Percentiles rank a stretch among this genome's conserved stretches.
phyloP scores from a whole-genome alignment of 2,888 invertebrate genomes.

The Drosophila borborema region DNA sequence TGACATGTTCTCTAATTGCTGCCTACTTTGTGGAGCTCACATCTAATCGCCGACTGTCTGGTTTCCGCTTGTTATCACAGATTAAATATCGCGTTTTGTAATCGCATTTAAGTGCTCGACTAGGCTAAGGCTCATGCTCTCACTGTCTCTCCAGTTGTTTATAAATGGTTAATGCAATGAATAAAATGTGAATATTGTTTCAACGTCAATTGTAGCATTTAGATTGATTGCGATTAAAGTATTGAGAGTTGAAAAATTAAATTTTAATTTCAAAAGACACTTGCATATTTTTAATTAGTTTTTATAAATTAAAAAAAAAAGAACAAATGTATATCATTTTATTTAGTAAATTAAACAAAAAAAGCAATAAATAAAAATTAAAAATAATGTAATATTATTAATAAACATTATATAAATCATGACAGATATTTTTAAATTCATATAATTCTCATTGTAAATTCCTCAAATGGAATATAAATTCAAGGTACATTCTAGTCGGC shows the following conservation, averaged over 20 bases:
- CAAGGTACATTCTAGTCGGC: neutral
- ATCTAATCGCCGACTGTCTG: slow-evolving; percentile 28
- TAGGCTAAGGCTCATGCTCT: neutral
- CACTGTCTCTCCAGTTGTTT: neutral
- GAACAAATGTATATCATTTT: too few relatives aligned
- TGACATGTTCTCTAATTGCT: slow-evolving; percentile 11
- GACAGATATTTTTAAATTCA: too few relatives aligned
- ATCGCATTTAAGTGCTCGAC: slow-evolving; percentile 32
- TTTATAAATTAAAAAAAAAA: too few relatives aligned
- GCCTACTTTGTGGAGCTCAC: slow-evolving; percentile 14
- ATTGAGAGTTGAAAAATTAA: too few relatives aligned
- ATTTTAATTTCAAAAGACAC: too few relatives aligned
- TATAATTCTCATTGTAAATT: too few relatives aligned
- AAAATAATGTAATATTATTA: too few relatives aligned
- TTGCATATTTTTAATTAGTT: neutral
- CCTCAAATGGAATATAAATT: neutral
- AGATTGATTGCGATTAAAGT: too few relatives aligned
- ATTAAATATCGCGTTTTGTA: slow-evolving; percentile 35
- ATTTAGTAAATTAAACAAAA: too few relatives aligned
- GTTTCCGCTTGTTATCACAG: slow-evolving; percentile 47
- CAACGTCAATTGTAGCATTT: neutral
- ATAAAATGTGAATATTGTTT: slow-evolving; percentile 11
- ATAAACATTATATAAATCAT: too few relatives aligned
- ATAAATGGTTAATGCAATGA: slow-evolving; percentile 11
- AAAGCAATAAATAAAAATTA: neutral